Percentiles rank a stretch among this genome's conserved stretches.
These are phyloP conservation scores for Lucilia cuprina DNA, from an alignment of 1,140 invertebrate genomes.

Conservation along the genomic window DNA sequence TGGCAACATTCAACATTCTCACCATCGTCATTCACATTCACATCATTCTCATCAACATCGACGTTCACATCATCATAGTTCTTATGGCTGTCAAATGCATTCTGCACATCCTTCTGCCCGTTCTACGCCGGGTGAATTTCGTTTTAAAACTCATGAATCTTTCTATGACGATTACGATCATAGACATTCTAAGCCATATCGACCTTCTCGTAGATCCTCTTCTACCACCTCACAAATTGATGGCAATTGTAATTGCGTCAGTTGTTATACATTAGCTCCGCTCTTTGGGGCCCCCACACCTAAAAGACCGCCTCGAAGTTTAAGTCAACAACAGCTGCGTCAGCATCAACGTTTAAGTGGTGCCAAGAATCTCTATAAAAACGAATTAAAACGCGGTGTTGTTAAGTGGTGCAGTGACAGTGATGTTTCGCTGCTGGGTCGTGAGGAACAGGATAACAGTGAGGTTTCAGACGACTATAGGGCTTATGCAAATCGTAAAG, in stretches of 20 bases:
- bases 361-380: slow-evolving; percentile 41
- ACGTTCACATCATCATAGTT: not conserved
- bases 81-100: not conserved
- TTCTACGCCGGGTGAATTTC: not conserved
- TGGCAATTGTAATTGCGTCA: slow-evolving; percentile 53
- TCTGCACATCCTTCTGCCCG: not conserved
- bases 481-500: slow-evolving; percentile 21
- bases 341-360: slow-evolving; percentile 55
- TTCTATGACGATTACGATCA: not conserved
- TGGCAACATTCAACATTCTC: not conserved
- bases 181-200: slow-evolving; percentile 1
- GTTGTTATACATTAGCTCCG: slow-evolving; percentile 56
- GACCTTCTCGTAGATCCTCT: not conserved
- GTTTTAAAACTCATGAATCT: slow-evolving; percentile 5
- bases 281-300: slow-evolving; percentile 53
- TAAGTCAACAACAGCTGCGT: slow-evolving; percentile 57
- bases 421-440: slow-evolving; percentile 54
- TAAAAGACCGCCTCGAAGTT: slow-evolving; percentile 52
- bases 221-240: not conserved
- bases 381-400: slow-evolving; percentile 39
- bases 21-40: not conserved
- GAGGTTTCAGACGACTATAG: not conserved
- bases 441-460: not conserved
- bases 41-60: slow-evolving; percentile 14
- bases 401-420: slow-evolving; percentile 61